Evolutionary conservation across 2,113 vertebrate species (phyloP), one percentile per base, ranked within the genome.

Genomic region (Asarcornis scutulata): DNA sequence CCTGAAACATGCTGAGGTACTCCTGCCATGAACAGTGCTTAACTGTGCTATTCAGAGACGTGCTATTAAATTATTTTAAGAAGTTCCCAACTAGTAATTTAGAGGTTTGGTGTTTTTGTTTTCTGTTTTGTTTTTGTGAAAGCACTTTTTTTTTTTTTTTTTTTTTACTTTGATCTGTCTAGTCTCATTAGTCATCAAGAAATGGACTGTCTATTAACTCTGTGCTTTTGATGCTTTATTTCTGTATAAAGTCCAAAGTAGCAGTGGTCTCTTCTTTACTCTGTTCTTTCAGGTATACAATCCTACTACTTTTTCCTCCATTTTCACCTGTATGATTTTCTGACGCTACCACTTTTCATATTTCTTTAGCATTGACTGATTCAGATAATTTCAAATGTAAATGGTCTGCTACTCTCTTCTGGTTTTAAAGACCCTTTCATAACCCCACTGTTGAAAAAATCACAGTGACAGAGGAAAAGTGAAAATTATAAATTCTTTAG

Each of bases 1-100:
- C 59, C 75, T 59, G 3, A 14, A 60, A 69, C 23, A 53, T 0
- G 8, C 48, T 62, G 55, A 50, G 31, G 14, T 76, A 20, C 22
- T 66, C 53, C 25, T 83, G 64, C 67, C 26, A 46, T 42, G 53
- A 84, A 22, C 22, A 68, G 9, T 48, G 44, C 59, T 86, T 85
- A 88, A 50, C 55, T 73, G 55, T 36, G 26, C 16, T 93, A 17
- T 86, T 83, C 64, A 68, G 75, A 79, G 29, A 16, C 53, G 58
- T 91, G 15, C 21, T 87, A 11, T 87, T 91, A 64, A 78, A 82
- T 92, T 17, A 74, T 38, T 74, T 52, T 69, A 29, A 69, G 83
- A 89, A 69, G 42, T 40, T 71, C 32, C 22, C 23, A 53, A 6
- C 44, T 40, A 69, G 29, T 74, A 53, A 53, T 77, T 86, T 84